These are phyloP conservation scores for Polia nebulosa DNA, from an alignment of 2,888 invertebrate species.

Conservation along the genomic window DNA sequence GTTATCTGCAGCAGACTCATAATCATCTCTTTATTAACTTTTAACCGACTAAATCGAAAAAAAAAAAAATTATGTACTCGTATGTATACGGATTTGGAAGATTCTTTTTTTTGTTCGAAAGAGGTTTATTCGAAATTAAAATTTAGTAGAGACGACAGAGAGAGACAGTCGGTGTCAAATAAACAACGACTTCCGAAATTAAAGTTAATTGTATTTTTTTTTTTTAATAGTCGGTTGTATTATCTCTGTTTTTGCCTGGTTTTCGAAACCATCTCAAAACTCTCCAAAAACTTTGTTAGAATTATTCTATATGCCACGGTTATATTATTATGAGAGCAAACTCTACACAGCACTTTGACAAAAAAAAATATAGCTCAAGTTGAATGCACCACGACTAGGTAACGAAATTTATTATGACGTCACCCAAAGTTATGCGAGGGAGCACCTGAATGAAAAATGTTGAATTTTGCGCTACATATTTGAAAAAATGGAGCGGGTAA, in stretches of 20 bases:
- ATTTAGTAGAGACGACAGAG: too few species aligned
- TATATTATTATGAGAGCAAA: not conserved
- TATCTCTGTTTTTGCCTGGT: not conserved
- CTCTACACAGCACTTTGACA: constrained; percentile 4
- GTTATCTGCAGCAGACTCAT: not conserved
- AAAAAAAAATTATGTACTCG: too few species aligned
- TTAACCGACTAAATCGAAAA: too few species aligned
- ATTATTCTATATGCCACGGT: not conserved
- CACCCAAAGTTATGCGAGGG: not conserved
- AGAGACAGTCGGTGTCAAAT: too few species aligned
- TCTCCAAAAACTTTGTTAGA: not conserved
- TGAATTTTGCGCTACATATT: not conserved
- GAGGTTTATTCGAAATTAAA: too few species aligned
- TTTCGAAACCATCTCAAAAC: not conserved
- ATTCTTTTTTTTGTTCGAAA: too few species aligned
- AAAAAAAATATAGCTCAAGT: constrained; percentile 31
- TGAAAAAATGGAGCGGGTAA: not conserved
- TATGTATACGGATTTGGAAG: too few species aligned
- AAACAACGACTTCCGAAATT: too few species aligned
- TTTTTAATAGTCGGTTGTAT: too few species aligned
- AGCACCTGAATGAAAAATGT: not conserved
- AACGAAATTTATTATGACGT: constrained; percentile 13
- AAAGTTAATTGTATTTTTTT: too few species aligned
- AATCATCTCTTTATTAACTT: not conserved
- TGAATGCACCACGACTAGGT: constrained; percentile 26